Evolutionary conservation across 2,797 vertebrate species (phyloP).

Genomic region (Silurus aristotelis): DNA sequence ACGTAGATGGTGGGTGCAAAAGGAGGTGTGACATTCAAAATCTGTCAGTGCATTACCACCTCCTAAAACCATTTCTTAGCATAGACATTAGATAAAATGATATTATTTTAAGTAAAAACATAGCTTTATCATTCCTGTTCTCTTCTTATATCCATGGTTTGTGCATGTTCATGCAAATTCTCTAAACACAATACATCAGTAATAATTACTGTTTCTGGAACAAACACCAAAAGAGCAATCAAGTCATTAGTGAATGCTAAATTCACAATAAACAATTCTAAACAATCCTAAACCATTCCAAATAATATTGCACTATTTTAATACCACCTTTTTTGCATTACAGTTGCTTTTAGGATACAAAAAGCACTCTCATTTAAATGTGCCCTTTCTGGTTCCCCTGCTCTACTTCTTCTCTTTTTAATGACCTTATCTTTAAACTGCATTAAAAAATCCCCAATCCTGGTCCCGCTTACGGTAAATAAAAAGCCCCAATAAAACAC

Average conservation of each 20-base stretch:
- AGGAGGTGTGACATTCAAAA: constrained; percentile 1
- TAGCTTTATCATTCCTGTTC: neutral
- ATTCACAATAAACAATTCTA: too few relatives aligned
- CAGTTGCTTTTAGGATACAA: neutral
- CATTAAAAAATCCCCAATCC: neutral
- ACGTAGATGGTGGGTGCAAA: neutral
- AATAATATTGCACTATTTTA: neutral
- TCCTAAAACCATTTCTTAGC: neutral
- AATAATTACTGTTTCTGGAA: neutral
- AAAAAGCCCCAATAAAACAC: neutral
- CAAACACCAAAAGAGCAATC: neutral
- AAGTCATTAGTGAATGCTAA: neutral
- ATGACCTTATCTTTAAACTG: neutral
- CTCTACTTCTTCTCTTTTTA: neutral
- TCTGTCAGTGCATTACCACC: neutral
- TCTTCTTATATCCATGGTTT: neutral
- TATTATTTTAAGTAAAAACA: neutral
- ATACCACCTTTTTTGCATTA: neutral
- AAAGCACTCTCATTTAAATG: neutral
- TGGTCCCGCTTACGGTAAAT: neutral
- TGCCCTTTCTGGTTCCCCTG: neutral
- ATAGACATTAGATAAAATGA: neutral
- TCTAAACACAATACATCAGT: neutral
- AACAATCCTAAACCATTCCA: neutral
- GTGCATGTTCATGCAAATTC: neutral